Base-by-base conservation (phyloP, 2,113 vertebrate genomes). In the Oreochromis tanganicae region DNA sequence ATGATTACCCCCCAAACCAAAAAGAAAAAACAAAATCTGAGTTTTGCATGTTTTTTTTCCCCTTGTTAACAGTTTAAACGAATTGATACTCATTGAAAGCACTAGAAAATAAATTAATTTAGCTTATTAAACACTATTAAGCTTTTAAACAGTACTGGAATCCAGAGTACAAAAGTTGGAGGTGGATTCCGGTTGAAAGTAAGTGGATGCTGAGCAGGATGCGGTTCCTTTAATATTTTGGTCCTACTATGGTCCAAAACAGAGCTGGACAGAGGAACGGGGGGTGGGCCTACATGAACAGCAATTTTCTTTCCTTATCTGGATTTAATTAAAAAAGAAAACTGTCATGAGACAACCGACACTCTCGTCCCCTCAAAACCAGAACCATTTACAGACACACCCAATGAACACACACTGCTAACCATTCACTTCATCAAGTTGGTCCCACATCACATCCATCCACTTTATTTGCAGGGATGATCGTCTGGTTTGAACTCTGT, bases 121-220 rank as follows among this genome's bases (percentile, higher is more conserved):
- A 90, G 83, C 90, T 84, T 83, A 84, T 92, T 90, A 24, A 90
- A 85, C 10, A 93, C 95, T 96, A 96, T 61, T 86, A 91, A 94
- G 90, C 93, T 89, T 80, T 88, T 80, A 91, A 94, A 80, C 84
- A 71, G 87, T 41, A 90, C 80, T 83, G 84, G 87, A 90, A 87
- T 85, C 80, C 89, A 91, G 89, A 88, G 87, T 95, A 91, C 78
- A 94, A 95, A 94, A 91, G 73, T 81, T 93, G 89, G 84, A 94
- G 89, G 91, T 91, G 89, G 92, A 89, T 27, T 92, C 91, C 81
- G 90, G 88, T 89, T 83, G 85, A 83, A 86, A 82, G 43, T 88
- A 82, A 75, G 78, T 59, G 43, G 80, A 87, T 87, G 87, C 87
- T 88, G 90, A 92, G 86, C 85, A 81, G 80, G 32, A 66, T 84